phyloP scores from a whole-genome alignment of 2,113 vertebrate genomes.

The Zosterops pallidus region DNA sequence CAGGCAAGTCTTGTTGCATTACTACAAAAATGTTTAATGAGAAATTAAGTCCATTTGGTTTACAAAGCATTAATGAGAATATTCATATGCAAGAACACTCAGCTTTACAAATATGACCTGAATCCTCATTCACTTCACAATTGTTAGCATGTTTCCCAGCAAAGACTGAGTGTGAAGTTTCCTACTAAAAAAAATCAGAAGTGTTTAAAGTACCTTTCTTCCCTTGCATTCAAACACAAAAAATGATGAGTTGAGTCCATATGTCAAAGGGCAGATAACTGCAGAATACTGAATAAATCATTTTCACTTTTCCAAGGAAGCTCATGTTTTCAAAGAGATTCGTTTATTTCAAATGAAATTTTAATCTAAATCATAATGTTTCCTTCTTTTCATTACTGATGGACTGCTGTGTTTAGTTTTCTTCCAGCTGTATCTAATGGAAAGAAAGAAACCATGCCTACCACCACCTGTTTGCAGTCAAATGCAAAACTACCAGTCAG shows the following conservation, averaged over 20 bases:
- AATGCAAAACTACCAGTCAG: neutral
- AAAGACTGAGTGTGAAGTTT: neutral
- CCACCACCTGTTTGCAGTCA: neutral
- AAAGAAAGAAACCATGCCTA: neutral
- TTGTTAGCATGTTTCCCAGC: neutral
- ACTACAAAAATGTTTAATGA: constrained; percentile 20
- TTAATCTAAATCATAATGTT: constrained; percentile 4
- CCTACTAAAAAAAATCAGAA: neutral
- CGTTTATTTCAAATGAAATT: constrained; percentile 25
- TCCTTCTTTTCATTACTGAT: neutral
- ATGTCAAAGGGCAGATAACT: neutral
- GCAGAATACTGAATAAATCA: neutral
- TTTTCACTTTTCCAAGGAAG: neutral
- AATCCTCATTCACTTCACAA: neutral
- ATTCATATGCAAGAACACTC: neutral
- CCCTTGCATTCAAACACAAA: neutral
- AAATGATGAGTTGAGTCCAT: neutral
- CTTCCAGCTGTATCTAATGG: neutral
- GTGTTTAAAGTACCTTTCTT: neutral
- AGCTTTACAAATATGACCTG: neutral
- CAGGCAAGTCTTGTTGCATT: constrained; percentile 39
- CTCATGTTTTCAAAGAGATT: neutral
- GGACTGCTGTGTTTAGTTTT: neutral
- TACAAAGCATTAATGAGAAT: constrained; percentile 31
- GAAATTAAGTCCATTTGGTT: neutral